A percentile compares a stretch with the other conserved stretches of the same genome.
phyloP scores from a whole-genome alignment of 2,113 vertebrate genomes.

The Sinocyclocheilus anophthalmus region DNA sequence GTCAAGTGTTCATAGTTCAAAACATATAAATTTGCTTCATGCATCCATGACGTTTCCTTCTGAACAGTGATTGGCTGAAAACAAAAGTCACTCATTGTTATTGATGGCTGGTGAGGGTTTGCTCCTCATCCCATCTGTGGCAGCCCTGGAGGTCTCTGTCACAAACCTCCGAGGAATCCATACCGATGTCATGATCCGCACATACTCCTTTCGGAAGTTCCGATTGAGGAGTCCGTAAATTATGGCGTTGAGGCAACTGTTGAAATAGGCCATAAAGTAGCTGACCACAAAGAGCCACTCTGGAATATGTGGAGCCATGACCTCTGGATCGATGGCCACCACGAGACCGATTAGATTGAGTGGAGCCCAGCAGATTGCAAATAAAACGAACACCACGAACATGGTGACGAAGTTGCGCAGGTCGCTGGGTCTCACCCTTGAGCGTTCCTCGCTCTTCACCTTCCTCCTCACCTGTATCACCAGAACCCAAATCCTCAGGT shows the following conservation, averaged over 20 bases:
- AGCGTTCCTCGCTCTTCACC: slow-evolving; percentile 80
- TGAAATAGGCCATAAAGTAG: slow-evolving; percentile 95
- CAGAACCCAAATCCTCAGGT: slow-evolving; percentile 88
- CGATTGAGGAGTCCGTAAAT: slow-evolving; percentile 90
- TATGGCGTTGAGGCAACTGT: slow-evolving; percentile 92
- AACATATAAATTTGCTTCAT: neutral
- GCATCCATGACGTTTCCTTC: neutral
- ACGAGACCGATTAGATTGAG: slow-evolving; percentile 88
- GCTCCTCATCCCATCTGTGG: slow-evolving; percentile 78
- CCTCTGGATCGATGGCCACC: slow-evolving; percentile 82
- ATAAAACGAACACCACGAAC: slow-evolving; percentile 92
- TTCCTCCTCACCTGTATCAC: slow-evolving; percentile 85
- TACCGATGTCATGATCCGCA: slow-evolving; percentile 82
- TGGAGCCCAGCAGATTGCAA: slow-evolving; percentile 93
- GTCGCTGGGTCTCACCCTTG: slow-evolving; percentile 77
- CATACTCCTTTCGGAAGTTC: slow-evolving; percentile 91
- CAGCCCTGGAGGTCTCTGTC: slow-evolving; percentile 81
- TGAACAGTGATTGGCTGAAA: slow-evolving; percentile 27
- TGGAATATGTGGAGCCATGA: slow-evolving; percentile 82
- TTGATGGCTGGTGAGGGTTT: slow-evolving; percentile 80
- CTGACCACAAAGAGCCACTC: slow-evolving; percentile 90
- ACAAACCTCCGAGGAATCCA: slow-evolving; percentile 83
- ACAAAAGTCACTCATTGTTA: slow-evolving; percentile 73
- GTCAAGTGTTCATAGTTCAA: slow-evolving; percentile 12
- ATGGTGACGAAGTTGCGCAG: slow-evolving; percentile 89